Percentiles rank a stretch among this genome's conserved stretches.
These are phyloP conservation scores for Drosophila gunungcola DNA, from an alignment of 1,140 invertebrate species.

Conservation along the genomic window DNA sequence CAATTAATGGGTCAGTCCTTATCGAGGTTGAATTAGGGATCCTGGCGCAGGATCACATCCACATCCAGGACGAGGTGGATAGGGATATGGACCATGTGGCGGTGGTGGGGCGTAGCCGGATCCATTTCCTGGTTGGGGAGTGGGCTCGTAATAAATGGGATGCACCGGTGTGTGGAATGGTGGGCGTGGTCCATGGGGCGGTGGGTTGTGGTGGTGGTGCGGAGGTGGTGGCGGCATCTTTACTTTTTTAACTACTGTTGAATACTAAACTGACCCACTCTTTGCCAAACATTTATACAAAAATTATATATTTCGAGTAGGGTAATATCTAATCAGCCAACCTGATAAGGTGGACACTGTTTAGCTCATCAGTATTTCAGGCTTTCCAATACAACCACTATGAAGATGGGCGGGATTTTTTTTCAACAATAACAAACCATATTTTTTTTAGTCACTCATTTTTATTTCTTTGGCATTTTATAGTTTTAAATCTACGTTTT, in stretches of 20 bases:
- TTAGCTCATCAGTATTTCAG: constrained; percentile 4
- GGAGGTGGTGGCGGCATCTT: constrained; percentile 21
- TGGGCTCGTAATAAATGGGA: constrained; percentile 25
- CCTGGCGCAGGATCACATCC: constrained; percentile 9
- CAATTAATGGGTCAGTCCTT: not conserved
- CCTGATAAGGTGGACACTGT: constrained; percentile 9
- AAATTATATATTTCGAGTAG: not conserved
- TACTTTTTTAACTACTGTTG: constrained; percentile 5
- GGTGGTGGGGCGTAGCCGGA: constrained; percentile 21
- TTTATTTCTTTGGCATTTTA: not conserved
- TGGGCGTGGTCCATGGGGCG: constrained; percentile 17
- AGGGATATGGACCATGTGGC: constrained; percentile 23
- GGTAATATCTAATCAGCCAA: not conserved
- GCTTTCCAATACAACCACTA: not conserved
- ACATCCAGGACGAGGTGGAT: constrained; percentile 17
- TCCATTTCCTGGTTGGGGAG: constrained; percentile 4
- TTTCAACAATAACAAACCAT: constrained; percentile 3
- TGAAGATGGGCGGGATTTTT: not conserved
- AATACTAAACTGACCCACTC: not conserved
- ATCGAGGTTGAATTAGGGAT: constrained; percentile 35
- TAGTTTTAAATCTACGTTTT: not conserved
- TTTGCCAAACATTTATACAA: constrained; percentile 13
- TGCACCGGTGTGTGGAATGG: constrained; percentile 26
- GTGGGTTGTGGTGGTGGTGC: constrained; percentile 25
- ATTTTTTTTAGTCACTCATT: too few species aligned